These are phyloP conservation scores for Rhinolophus ferrumequinum DNA, from an alignment of 2,113 vertebrate species.

Conservation along the genomic window DNA sequence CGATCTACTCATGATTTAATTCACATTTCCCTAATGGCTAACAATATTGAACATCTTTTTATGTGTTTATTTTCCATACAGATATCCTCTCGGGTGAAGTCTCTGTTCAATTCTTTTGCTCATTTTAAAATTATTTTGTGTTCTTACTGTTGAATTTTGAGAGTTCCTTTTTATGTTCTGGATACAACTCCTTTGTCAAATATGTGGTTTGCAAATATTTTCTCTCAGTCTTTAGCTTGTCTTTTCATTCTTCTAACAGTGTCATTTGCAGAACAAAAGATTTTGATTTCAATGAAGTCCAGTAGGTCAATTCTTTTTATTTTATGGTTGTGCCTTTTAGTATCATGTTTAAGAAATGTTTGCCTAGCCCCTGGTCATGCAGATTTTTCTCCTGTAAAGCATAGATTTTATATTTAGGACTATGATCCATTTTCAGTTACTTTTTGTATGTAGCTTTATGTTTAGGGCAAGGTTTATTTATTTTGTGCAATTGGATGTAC, in stretches of 20 bases:
- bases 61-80: neutral
- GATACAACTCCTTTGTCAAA: neutral
- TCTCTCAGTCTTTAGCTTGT: neutral
- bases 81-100: neutral
- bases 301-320: neutral
- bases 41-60: neutral
- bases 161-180: neutral
- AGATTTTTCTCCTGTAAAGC: neutral
- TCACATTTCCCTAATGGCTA: neutral
- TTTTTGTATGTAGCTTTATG: neutral
- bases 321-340: neutral
- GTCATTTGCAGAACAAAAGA: slow-evolving; percentile 5
- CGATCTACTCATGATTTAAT: neutral
- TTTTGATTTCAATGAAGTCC: neutral
- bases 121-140: neutral
- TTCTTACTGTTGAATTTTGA: neutral
- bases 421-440: neutral
- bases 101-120: neutral
- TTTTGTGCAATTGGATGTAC: neutral
- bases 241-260: neutral
- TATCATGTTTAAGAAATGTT: neutral
- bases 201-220: neutral
- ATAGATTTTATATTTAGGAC: neutral
- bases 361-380: neutral
- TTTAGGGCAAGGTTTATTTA: neutral